Conservation (phyloP, 2,797 vertebrate species). For the Neoniphon sammara region DNA sequence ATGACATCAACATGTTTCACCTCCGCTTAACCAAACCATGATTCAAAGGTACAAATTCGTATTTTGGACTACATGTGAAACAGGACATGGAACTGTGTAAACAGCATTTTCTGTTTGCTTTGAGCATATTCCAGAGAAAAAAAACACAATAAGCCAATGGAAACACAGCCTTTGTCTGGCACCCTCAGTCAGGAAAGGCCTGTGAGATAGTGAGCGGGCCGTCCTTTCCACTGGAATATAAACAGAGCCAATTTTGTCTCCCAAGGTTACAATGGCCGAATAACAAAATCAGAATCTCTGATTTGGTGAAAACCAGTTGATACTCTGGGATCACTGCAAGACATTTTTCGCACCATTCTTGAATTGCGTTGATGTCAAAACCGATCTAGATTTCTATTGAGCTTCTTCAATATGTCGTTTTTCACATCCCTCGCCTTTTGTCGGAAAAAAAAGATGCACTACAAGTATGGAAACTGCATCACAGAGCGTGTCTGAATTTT, state of each 20-base stretch:
- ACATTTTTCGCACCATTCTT: background rate
- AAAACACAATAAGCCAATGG: slow-evolving; percentile 67
- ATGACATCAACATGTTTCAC: slow-evolving; percentile 9
- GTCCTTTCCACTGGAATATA: slow-evolving; percentile 65
- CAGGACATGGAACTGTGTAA: slow-evolving; percentile 69
- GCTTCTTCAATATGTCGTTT: too few species aligned
- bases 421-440: too few species aligned
- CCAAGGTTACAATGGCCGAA: slow-evolving; percentile 42
- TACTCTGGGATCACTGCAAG: background rate
- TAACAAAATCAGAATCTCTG: slow-evolving; percentile 16
- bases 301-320: slow-evolving; percentile 24
- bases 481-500: slow-evolving; percentile 6
- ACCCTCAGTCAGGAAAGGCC: slow-evolving; percentile 57
- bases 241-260: slow-evolving; percentile 61
- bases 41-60: slow-evolving; percentile 15
- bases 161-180: slow-evolving; percentile 51
- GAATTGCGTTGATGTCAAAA: background rate
- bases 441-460: too few species aligned
- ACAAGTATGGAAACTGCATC: background rate
- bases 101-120: slow-evolving; percentile 66
- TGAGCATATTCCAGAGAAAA: slow-evolving; percentile 60
- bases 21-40: background rate
- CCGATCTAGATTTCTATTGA: background rate
- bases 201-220: slow-evolving; percentile 56
- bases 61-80: slow-evolving; percentile 50